Conservation (phyloP, 2,113 vertebrate genomes). For the Sula dactylatra region DNA sequence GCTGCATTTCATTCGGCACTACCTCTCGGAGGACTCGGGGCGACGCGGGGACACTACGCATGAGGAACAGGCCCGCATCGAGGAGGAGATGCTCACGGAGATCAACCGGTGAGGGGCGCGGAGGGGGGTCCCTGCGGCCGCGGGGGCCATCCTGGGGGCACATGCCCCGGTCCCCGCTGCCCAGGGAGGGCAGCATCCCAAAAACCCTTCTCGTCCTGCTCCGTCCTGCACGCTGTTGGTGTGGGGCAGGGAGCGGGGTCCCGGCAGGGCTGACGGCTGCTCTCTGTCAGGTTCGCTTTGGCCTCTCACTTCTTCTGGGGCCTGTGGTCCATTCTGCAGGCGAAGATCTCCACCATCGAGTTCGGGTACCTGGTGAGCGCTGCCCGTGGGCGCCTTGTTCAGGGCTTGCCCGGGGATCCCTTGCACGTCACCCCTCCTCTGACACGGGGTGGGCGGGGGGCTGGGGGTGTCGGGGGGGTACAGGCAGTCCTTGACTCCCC, state of each 20-base stretch:
- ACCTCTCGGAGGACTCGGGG: constrained; percentile 75
- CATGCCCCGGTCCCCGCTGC: rapidly evolving
- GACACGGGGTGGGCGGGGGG: background rate
- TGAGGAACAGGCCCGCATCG: constrained; percentile 71
- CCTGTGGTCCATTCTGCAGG: constrained; percentile 93
- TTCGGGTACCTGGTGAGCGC: constrained; percentile 91
- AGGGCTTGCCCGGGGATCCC: too few species aligned
- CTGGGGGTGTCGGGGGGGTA: background rate
- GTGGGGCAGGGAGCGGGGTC: background rate
- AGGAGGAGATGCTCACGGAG: constrained; percentile 84
- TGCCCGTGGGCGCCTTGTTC: background rate
- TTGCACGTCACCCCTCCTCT: too few species aligned
- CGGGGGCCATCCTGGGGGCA: rapidly evolving
- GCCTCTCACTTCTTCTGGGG: constrained; percentile 96
- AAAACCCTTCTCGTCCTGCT: background rate
- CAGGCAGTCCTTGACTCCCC: background rate
- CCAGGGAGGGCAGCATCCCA: background rate
- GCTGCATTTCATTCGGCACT: constrained; percentile 87
- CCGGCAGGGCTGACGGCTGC: background rate
- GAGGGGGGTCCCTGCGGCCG: background rate
- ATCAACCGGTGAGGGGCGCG: constrained; percentile 76
- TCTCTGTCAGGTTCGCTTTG: constrained; percentile 78
- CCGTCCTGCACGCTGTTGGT: background rate
- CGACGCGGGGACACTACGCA: background rate
- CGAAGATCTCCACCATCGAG: constrained; percentile 90